A percentile compares a stretch with the other conserved stretches of the same genome.
These are phyloP conservation scores for Trissolcus basalis DNA, from an alignment of 1,140 invertebrate species.

Conservation along the genomic window DNA sequence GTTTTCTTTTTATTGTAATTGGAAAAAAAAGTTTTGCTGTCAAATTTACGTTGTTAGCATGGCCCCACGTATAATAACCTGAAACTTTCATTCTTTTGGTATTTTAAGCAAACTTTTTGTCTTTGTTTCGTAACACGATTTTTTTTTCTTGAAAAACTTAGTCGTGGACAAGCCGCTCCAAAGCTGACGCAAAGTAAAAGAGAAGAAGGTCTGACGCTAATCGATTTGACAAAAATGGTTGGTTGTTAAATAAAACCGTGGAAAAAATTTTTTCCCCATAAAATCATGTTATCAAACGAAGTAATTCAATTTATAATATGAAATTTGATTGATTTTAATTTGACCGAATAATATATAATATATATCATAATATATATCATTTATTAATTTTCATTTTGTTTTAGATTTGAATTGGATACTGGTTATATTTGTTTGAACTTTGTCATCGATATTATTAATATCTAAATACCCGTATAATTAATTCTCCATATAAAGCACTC, in stretches of 20 bases:
- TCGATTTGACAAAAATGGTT: conserved; percentile 20
- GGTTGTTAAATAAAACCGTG: background rate
- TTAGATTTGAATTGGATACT: no score
- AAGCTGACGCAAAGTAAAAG: conserved; percentile 21
- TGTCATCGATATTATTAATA: no score
- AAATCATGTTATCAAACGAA: no score
- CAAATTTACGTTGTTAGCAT: conserved; percentile 30
- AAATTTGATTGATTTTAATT: no score
- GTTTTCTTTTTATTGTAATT: background rate
- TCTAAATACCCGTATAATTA: no score
- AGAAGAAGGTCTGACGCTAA: conserved; percentile 31
- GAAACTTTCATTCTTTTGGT: conserved; percentile 25
- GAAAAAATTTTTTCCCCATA: no score
- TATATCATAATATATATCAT: no score
- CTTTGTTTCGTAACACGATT: conserved; percentile 39
- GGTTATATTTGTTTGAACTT: no score
- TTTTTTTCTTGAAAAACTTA: conserved; percentile 30
- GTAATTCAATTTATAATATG: no score
- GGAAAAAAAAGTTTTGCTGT: conserved; percentile 14
- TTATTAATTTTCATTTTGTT: no score
- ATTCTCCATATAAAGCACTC: no score
- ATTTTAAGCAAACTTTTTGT: conserved; percentile 42
- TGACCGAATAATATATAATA: no score
- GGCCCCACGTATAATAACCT: conserved; percentile 33
- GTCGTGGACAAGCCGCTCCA: conserved; percentile 8